Base-by-base conservation (phyloP, 2,797 vertebrate genomes). In the Cheirogaleus major region DNA sequence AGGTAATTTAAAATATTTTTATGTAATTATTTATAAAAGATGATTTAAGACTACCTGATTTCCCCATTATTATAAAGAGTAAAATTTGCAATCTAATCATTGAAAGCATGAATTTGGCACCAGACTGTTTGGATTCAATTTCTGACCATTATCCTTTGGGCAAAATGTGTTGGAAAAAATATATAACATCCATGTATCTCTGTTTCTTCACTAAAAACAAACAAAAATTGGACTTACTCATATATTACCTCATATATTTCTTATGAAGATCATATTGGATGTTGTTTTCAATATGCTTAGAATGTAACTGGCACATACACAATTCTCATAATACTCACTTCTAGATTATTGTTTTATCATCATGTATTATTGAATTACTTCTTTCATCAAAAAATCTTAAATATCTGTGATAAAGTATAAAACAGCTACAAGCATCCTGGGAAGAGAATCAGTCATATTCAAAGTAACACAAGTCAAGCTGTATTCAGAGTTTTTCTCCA, bases 11-110 rank as follows among this genome's bases (percentile, higher is more conserved):
- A 92, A 91, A 82, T 82, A 73, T 65, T 72, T 72, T 65, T 79
- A 48, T 86, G 1, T 12, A 22, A 89, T 48, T 87, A 75, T 65
- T 95, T 92, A 11, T 82, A 67, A 93, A 95, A 76, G 32, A 91
- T 41, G 25, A 59, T 80, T 32, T n/a, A 18, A 63, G 43, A n/a
- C 55, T 55, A 69, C 94, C 12, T 89, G 30, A 4, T 94, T 94
- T 86, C 7, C 4, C 25, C 32, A 15, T 89, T 32, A 82, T 27
- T 65, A 27, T 25, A 91, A 79, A 85, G 23, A 70, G 8, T 63
- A 80, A 59, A 81, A 82, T 20, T 55, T 86, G 57, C 4, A 88
- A 45, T 9, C 63, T 93, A 20, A 52, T 57, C 43, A 57, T 32
- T 23, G 1, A 78, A 95, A 89, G 17, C 48, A 70, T 89, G 10